Evolutionary conservation across 2,888 invertebrate genomes (phyloP).

Genomic region (Achlya flavicornis): DNA sequence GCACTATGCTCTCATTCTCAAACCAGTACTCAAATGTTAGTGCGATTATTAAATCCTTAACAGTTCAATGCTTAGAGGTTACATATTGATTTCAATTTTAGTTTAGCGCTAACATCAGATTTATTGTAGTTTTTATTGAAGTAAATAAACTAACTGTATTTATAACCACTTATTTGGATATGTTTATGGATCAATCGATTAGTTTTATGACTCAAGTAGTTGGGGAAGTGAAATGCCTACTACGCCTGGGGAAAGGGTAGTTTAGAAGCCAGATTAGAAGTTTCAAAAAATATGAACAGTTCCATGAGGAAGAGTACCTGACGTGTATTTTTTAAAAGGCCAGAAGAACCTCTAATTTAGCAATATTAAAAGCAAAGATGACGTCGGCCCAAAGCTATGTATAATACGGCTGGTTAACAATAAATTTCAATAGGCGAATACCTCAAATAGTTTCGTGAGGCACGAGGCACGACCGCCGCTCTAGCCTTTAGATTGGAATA

Average conservation of each 20-base stretch:
- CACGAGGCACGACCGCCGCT: constrained; percentile 35
- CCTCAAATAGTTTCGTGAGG: constrained; percentile 50
- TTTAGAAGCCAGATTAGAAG: not conserved
- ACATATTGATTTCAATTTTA: constrained; percentile 50
- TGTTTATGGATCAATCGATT: not conserved
- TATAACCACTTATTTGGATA: not conserved
- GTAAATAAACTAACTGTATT: not conserved
- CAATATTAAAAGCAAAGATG: not conserved
- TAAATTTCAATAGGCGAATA: constrained; percentile 42
- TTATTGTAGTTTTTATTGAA: constrained; percentile 17
- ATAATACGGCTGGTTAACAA: constrained; percentile 13
- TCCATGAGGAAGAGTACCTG: too few species aligned
- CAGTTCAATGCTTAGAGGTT: constrained; percentile 53
- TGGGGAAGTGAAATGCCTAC: not conserved
- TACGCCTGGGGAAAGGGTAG: not conserved
- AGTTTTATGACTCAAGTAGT: not conserved
- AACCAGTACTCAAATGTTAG: constrained; percentile 28
- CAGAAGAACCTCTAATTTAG: not conserved
- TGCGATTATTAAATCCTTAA: constrained; percentile 48
- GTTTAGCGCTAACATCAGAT: constrained; percentile 20
- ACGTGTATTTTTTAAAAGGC: not conserved
- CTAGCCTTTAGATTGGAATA: constrained; percentile 10
- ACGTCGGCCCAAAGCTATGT: not conserved
- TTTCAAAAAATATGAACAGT: too few species aligned
- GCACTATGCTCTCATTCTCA: constrained; percentile 18